These are phyloP conservation scores for Rhopalosiphum maidis DNA, from an alignment of 1,140 invertebrate species.

Conservation along the genomic window DNA sequence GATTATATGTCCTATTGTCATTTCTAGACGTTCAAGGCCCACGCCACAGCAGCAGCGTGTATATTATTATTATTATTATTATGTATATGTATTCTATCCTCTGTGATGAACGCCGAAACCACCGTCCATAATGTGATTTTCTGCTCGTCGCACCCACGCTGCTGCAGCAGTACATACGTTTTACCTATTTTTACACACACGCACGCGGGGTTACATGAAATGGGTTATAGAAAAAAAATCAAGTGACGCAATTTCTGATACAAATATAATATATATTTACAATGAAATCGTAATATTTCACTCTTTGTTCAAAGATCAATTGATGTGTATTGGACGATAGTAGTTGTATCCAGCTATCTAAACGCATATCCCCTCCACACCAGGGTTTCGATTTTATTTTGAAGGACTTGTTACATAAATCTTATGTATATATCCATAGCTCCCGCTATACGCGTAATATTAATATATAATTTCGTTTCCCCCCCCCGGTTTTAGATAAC, in stretches of 20 bases:
- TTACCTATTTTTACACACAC: slow-evolving; percentile 37
- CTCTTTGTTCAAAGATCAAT: slow-evolving; percentile 18
- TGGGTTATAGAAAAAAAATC: slow-evolving; percentile 27
- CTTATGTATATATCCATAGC: background rate
- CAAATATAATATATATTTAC: background rate
- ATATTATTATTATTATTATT: background rate
- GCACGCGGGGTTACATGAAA: background rate
- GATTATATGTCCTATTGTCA: slow-evolving; percentile 53
- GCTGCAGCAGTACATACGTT: background rate
- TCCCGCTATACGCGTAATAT: background rate
- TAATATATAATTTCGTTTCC: background rate
- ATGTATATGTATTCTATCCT: background rate
- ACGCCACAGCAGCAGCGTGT: background rate
- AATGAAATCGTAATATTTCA: slow-evolving; percentile 42
- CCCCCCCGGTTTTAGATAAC: background rate
- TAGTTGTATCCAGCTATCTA: background rate
- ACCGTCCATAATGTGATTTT: slow-evolving; percentile 56
- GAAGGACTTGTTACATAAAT: slow-evolving; percentile 44
- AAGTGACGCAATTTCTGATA: slow-evolving; percentile 27
- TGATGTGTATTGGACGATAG: slow-evolving; percentile 13
- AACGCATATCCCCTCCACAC: background rate
- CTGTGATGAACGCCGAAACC: slow-evolving; percentile 36
- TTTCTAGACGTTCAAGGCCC: slow-evolving; percentile 52
- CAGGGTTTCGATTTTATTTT: background rate
- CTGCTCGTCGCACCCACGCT: slow-evolving; percentile 43